These are phyloP conservation scores for Brachionus calyciflorus DNA, from an alignment of 1,140 invertebrate genomes.

Conservation along the genomic window DNA sequence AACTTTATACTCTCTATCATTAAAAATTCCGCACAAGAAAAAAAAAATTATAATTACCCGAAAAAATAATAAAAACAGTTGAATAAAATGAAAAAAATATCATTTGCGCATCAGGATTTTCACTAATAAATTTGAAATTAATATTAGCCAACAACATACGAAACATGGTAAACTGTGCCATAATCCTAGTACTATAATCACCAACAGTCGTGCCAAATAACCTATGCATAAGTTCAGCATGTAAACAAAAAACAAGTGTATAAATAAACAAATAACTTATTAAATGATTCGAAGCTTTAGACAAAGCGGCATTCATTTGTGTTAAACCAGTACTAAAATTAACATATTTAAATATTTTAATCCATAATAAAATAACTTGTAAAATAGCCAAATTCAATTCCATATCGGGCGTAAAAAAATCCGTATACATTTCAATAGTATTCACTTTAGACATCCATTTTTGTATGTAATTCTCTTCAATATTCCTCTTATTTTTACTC, in stretches of 20 bases:
- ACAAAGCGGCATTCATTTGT: constrained; percentile 7
- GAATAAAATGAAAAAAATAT: constrained; percentile 22
- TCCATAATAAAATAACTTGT: constrained; percentile 26
- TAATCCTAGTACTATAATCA: neutral
- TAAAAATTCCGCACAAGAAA: too few species aligned
- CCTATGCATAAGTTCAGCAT: constrained; percentile 24
- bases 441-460: neutral
- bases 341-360: constrained; percentile 34
- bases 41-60: too few species aligned
- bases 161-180: constrained; percentile 22
- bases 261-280: constrained; percentile 24
- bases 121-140: constrained; percentile 5
- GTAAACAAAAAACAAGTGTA: neutral
- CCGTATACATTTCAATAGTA: neutral
- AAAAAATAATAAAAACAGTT: constrained; percentile 2
- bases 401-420: neutral
- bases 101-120: neutral
- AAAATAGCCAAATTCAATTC: neutral
- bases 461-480: neutral
- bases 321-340: constrained; percentile 14
- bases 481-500: neutral
- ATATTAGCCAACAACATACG: constrained; percentile 10
- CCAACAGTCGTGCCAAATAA: neutral
- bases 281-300: neutral
- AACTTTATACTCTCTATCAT: too few species aligned